phyloP scores from a whole-genome alignment of 2,888 invertebrate genomes.

The Drosophila rubida region DNA sequence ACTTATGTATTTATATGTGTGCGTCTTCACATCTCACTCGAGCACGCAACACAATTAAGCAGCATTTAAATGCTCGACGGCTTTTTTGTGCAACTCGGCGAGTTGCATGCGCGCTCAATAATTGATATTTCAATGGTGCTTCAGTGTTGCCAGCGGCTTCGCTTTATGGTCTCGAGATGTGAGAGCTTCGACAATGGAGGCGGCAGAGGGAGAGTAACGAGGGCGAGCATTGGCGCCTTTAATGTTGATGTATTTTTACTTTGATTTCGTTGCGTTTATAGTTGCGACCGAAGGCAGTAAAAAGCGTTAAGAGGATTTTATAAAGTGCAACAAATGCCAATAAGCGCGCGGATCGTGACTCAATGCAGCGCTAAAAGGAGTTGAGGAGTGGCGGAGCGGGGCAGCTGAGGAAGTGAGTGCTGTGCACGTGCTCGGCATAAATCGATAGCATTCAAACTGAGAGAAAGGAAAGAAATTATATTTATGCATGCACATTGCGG shows the following conservation, averaged over 20 bases:
- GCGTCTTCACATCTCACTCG: conserved; percentile 52
- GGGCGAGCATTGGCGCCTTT: conserved; percentile 25
- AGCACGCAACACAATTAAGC: conserved; percentile 70
- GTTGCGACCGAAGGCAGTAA: conserved; percentile 13
- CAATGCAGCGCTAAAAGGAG: conserved; percentile 30
- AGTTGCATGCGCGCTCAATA: conserved; percentile 51
- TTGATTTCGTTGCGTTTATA: conserved; percentile 68
- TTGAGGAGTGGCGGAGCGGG: conserved; percentile 15
- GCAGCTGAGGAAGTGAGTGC: conserved; percentile 9
- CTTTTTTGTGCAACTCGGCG: conserved; percentile 42
- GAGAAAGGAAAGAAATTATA: conserved; percentile 53
- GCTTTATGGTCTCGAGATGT: conserved; percentile 4
- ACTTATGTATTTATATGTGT: conserved; percentile 7
- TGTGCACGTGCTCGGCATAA: conserved; percentile 56
- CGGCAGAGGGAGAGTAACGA: neutral
- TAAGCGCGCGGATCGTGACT: conserved; percentile 56
- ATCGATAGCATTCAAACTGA: conserved; percentile 32
- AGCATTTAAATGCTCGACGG: conserved; percentile 64
- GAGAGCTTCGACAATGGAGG: conserved; percentile 2
- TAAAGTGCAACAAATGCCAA: conserved; percentile 81
- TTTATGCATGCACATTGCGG: conserved; percentile 65
- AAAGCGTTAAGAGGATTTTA: conserved; percentile 75
- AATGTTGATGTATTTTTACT: conserved; percentile 65
- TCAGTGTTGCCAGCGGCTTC: conserved; percentile 7
- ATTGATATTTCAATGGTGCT: conserved; percentile 71